phyloP scores from a whole-genome alignment of 2,888 invertebrate species.

The Drosophila greeni region DNA sequence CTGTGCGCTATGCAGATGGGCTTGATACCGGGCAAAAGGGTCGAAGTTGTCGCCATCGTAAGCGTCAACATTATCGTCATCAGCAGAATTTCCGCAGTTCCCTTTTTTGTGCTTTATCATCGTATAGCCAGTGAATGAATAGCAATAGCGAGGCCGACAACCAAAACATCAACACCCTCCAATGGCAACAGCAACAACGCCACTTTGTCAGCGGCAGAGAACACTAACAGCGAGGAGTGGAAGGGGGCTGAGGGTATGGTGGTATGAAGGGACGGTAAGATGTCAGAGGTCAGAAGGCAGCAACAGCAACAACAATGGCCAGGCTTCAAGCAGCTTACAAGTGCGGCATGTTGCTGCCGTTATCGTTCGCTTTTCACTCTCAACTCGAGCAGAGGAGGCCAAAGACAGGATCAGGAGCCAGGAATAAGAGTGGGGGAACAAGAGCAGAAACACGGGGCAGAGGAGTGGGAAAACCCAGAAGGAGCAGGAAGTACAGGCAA shows the following conservation, averaged over 20 bases:
- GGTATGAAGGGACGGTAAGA: constrained; percentile 2
- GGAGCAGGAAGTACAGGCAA: constrained; percentile 18
- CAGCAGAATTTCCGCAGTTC: constrained; percentile 72
- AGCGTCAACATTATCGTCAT: constrained; percentile 71
- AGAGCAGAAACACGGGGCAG: neutral
- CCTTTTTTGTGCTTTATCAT: constrained; percentile 72
- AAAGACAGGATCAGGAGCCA: constrained; percentile 14
- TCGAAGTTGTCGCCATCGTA: constrained; percentile 32
- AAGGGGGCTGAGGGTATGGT: neutral
- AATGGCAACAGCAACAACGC: constrained; percentile 41
- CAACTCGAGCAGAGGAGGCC: constrained; percentile 40
- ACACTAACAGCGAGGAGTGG: neutral
- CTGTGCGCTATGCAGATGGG: constrained; percentile 28
- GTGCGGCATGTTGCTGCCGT: constrained; percentile 73
- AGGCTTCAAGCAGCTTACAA: constrained; percentile 69
- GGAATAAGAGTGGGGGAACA: constrained; percentile 5
- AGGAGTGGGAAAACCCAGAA: constrained; percentile 10
- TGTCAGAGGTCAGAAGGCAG: constrained; percentile 11
- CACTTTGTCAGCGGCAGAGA: constrained; percentile 58
- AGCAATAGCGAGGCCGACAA: constrained; percentile 57
- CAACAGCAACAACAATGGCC: constrained; percentile 54
- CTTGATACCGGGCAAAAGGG: constrained; percentile 48
- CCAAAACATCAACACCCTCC: constrained; percentile 50
- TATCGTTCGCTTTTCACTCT: constrained; percentile 72
- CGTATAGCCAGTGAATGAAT: constrained; percentile 72